Base-by-base conservation (phyloP, 2,797 vertebrate species). In the Ataeniobius toweri region DNA sequence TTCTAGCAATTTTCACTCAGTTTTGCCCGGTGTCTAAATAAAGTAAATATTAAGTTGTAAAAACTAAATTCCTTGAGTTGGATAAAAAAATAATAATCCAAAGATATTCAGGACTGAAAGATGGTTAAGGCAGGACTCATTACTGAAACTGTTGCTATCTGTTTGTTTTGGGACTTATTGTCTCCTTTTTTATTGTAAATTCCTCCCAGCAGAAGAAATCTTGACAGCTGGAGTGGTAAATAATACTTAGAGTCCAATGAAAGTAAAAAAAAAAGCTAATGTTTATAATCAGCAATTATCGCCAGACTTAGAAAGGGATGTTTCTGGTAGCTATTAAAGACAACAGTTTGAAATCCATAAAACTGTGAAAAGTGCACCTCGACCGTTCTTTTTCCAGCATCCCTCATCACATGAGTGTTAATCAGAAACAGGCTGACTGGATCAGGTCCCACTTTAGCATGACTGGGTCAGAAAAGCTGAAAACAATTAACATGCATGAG, bases 401-500 rank as follows among this genome's bases (percentile, higher is more conserved):
- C 56, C 82, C 71, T 26, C 41, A 56, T 85, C 86, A 87, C 86
- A 91, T 83, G 71, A 69, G 58, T 70, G 80, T 80, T 94, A 93
- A 95, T 94, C 91, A 89, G 80, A 92, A 92, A 77, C 94, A 95
- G 93, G 81, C 86, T 59, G 73, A 75, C 86, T 92, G 89, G 84
- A 90, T 89, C 83, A 46, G 82, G 83, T 88, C 82, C 90, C 84
- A 89, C 81, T 85, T 83, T 86, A 85, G 82, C 85, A 89, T 63
- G 69, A 82, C 85, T 80, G 88, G 85, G 94, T 94, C 93, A 88
- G 83, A 89, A 92, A 92, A 93, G 81, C 91, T 93, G 92, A 88
- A 89, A 94, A 92, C 89, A 91, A 92, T 94, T 93, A 94, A 85
- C 76, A 78, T 89, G 84, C 89, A 88, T 63, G 77, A 88, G 86